Evolutionary conservation across 2,113 vertebrate genomes (phyloP).

Genomic region (Lophius piscatorius): DNA sequence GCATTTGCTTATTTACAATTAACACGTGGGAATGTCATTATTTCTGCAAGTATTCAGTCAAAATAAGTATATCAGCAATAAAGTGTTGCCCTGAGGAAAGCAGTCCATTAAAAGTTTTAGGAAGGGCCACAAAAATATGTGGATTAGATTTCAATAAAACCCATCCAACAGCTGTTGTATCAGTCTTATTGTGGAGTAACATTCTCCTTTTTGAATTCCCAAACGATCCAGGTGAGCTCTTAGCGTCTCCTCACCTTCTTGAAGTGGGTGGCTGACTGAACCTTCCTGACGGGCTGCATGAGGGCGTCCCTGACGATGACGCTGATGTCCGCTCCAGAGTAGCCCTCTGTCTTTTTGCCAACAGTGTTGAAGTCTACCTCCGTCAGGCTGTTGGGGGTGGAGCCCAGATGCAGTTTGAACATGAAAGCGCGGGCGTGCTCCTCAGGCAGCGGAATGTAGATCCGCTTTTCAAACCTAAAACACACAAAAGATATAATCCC

Average conservation of each 20-base stretch:
- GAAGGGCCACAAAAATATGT: too few species aligned
- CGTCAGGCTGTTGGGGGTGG: constrained; percentile 81
- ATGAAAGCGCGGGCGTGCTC: constrained; percentile 86
- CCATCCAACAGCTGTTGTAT: too few species aligned
- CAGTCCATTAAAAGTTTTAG: too few species aligned
- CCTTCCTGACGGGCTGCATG: constrained; percentile 94
- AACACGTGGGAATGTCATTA: background rate
- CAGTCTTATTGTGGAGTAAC: background rate
- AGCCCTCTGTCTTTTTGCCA: constrained; percentile 86
- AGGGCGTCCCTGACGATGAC: constrained; percentile 91
- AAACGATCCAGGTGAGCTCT: too few species aligned
- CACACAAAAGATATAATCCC: constrained; percentile 7
- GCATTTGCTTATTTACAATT: background rate
- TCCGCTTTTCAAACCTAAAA: constrained; percentile 92
- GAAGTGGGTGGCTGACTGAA: constrained; percentile 92
- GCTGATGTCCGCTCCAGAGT: constrained; percentile 93
- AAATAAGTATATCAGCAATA: too few species aligned
- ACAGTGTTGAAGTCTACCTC: constrained; percentile 86
- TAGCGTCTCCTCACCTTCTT: constrained; percentile 81
- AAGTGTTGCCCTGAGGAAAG: too few species aligned
- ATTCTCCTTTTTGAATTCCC: background rate
- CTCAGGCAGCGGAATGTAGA: constrained; percentile 95
- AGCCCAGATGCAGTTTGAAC: constrained; percentile 91
- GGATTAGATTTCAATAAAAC: too few species aligned
- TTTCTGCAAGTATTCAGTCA: background rate